Evolutionary conservation across 1,140 invertebrate genomes (phyloP).

Genomic region (Lerema accius): DNA sequence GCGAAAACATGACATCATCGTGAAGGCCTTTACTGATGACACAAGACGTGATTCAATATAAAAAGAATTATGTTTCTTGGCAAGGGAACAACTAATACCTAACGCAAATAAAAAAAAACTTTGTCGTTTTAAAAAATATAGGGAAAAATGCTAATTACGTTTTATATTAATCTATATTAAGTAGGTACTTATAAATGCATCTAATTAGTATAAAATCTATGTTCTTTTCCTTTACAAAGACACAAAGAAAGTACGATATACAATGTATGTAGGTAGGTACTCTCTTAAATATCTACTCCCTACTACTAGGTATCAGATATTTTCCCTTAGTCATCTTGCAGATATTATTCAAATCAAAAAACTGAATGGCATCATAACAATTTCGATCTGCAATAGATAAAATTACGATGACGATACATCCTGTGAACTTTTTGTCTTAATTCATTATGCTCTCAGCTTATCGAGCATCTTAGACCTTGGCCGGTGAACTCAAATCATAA

Average conservation of each 20-base stretch:
- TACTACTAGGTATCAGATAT: neutral
- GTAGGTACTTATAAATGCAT: too few relatives aligned
- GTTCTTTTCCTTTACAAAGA: too few relatives aligned
- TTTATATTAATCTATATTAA: too few relatives aligned
- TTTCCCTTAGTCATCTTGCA: neutral
- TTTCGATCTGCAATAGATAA: constrained; percentile 21
- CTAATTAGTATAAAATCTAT: too few relatives aligned
- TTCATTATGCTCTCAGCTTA: constrained; percentile 25
- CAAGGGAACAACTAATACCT: too few relatives aligned
- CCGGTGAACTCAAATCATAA: constrained; percentile 34
- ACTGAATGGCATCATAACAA: neutral
- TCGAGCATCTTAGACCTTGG: constrained; percentile 31
- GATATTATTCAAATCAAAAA: constrained; percentile 4
- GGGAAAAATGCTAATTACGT: too few relatives aligned
- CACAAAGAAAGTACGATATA: too few relatives aligned
- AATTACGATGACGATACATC: constrained; percentile 11
- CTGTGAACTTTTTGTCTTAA: constrained; percentile 22
- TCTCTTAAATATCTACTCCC: neutral
- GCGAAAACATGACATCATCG: constrained; percentile 67
- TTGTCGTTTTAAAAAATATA: too few relatives aligned
- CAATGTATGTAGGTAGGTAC: too few relatives aligned
- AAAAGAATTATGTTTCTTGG: constrained; percentile 2
- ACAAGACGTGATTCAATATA: constrained; percentile 64
- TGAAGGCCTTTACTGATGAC: constrained; percentile 65
- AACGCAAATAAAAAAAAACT: too few relatives aligned